Evolutionary conservation across 2,888 invertebrate species (phyloP).

Genomic region (Melanostoma scalare): DNA sequence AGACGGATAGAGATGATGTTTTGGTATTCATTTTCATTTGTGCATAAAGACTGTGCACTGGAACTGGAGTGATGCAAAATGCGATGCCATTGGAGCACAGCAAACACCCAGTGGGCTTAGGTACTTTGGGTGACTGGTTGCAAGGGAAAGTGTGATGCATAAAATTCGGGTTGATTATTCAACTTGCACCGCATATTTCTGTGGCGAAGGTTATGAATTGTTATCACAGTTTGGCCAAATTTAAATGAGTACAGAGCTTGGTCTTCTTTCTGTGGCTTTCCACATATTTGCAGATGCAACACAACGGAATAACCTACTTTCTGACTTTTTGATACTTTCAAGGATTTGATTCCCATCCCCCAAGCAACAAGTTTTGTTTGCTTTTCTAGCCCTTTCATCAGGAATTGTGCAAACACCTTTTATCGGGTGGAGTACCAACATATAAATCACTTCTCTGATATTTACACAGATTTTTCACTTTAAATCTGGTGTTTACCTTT

Average conservation of each 20-base stretch:
- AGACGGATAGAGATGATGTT: constrained; percentile 47
- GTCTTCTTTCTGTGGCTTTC: background rate
- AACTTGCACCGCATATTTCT: constrained; percentile 45
- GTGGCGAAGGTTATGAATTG: constrained; percentile 61
- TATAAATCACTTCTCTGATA: background rate
- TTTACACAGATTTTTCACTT: constrained; percentile 34
- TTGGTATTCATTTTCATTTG: constrained; percentile 63
- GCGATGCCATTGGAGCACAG: constrained; percentile 27
- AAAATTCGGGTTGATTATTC: constrained; percentile 53
- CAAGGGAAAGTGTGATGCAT: constrained; percentile 50
- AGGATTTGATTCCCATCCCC: no score
- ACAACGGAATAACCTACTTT: no score
- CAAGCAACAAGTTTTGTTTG: no score
- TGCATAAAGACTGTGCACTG: constrained; percentile 23
- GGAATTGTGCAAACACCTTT: constrained; percentile 1
- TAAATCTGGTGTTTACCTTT: constrained; percentile 30
- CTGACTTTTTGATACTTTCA: no score
- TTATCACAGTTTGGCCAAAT: constrained; percentile 37
- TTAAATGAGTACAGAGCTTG: constrained; percentile 17
- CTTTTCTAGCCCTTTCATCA: no score
- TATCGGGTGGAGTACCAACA: background rate
- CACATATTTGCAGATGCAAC: no score
- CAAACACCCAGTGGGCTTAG: background rate
- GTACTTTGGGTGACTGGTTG: background rate
- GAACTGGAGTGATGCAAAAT: constrained; percentile 15